A percentile compares a stretch with the other conserved stretches of the same genome.
Conservation (phyloP, 2,888 invertebrate genomes). For the Entomobrya proxima region DNA sequence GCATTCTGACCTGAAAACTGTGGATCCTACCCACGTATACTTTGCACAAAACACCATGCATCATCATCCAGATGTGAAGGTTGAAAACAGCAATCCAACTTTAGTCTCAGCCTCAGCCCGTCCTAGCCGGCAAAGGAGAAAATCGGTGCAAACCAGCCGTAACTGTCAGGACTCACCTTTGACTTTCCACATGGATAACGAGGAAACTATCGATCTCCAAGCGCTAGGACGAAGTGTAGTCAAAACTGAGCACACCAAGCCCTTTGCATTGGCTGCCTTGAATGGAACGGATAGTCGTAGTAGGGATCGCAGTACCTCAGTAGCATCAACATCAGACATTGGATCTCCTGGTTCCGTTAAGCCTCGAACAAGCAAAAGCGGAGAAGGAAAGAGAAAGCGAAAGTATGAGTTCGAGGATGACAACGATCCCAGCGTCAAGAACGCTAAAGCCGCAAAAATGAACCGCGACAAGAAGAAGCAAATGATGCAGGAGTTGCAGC, state of each 20-base stretch:
- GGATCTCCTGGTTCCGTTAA: conserved; percentile 10
- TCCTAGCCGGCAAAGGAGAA: conserved; percentile 21
- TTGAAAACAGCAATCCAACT: background rate
- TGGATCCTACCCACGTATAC: too few species aligned
- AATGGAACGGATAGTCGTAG: conserved; percentile 28
- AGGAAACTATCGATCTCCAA: conserved; percentile 23
- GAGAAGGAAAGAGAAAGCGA: conserved; percentile 27
- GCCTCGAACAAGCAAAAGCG: conserved; percentile 16
- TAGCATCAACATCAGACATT: background rate
- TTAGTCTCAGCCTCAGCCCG: background rate
- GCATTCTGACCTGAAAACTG: too few species aligned
- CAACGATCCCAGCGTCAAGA: conserved; percentile 68
- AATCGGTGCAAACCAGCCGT: conserved; percentile 18
- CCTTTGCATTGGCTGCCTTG: background rate
- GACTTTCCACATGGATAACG: background rate
- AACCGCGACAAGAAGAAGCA: conserved; percentile 73
- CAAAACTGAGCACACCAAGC: background rate
- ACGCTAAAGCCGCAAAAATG: conserved; percentile 72
- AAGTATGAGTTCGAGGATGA: conserved; percentile 71
- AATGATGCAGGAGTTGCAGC: conserved; percentile 52
- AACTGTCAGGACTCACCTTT: conserved; percentile 12
- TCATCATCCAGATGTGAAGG: background rate
- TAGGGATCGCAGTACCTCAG: background rate
- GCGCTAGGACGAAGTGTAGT: background rate
- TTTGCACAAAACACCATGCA: background rate